Percentiles rank a stretch among this genome's conserved stretches.
Evolutionary conservation across 2,113 vertebrate species (phyloP).

Genomic region (Dipodomys ordii): DNA sequence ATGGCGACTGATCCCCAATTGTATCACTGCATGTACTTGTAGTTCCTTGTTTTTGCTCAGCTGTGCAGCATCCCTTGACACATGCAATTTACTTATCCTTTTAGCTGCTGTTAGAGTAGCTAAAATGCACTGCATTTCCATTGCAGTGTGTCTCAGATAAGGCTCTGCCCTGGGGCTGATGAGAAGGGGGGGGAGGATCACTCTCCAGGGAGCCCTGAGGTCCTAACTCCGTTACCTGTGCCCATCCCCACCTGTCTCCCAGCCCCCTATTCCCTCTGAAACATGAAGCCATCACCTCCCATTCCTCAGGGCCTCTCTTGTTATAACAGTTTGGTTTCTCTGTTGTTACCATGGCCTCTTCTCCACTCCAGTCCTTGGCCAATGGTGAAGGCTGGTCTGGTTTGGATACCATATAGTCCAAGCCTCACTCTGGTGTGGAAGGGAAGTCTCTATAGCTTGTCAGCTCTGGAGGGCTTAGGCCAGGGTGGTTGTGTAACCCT

Average conservation of each 20-base stretch:
- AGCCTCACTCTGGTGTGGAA: neutral
- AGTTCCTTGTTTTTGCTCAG: neutral
- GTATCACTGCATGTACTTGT: neutral
- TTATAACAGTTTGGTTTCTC: neutral
- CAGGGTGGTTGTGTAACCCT: too few species aligned
- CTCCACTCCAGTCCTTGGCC: neutral
- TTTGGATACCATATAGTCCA: neutral
- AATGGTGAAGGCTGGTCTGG: neutral
- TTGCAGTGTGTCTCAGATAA: neutral
- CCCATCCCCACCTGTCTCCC: neutral
- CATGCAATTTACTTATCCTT: neutral
- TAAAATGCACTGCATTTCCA: neutral
- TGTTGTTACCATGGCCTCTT: fast-evolving
- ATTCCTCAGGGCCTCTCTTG: neutral
- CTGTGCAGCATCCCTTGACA: neutral
- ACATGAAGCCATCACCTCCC: neutral
- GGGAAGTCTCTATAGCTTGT: neutral
- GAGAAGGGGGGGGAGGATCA: too few species aligned
- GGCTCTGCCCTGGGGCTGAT: neutral
- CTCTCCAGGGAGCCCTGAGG: neutral
- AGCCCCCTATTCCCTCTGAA: neutral
- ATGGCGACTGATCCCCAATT: neutral
- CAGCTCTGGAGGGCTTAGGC: neutral
- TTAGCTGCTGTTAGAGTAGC: neutral
- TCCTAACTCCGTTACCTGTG: neutral